Base-by-base conservation (phyloP, 2,888 invertebrate genomes). In the Drosophila affinis region DNA sequence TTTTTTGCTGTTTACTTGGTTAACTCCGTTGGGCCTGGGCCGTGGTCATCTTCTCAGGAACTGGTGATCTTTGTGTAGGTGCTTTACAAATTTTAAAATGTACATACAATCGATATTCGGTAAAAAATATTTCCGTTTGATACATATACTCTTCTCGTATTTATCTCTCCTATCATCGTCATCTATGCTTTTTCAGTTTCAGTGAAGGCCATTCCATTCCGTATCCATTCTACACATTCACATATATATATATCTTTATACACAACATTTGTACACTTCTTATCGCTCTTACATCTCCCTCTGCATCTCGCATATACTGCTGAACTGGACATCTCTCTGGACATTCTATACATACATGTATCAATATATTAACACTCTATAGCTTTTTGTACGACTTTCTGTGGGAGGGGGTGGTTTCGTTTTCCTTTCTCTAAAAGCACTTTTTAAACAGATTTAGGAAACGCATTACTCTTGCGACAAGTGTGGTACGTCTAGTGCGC, bases 391-490 rank as follows among this genome's bases (percentile, higher is more conserved):
- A 75, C 55, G 58, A 56, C 53, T 53, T 56, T 67, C 57, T 74
- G 51, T 62, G 51, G 55, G 39, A n/a, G 39, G 44, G 52, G 24
- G 57, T 34, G 32, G 47, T 47, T 21, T 39, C 10, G 10, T 49
- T 62, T 56, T 49, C 47, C 53, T 51, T 62, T 63, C 34, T 74
- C 89, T 81, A 91, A 84, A 91, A 91, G 88, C 91, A 91, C 76
- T 91, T 90, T 79, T 90, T 90, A 75, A 91, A 90, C 60, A 91
- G 79, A 81, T 88, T 90, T 69, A 91, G 82, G 85, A 91, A 89
- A 81, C 88, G 86, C 76, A 91, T 86, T 81, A 91, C 84, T 86
- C 89, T 89, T 73, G 87, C 87, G 81, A 91, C 89, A 76, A 91
- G 77, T 80, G 83, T 88, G 77, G 90, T 89, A 87, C 90, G 89